A percentile compares a stretch with the other conserved stretches of the same genome.
phyloP scores from a whole-genome alignment of 2,113 vertebrate genomes.

The Perognathus longimembris region DNA sequence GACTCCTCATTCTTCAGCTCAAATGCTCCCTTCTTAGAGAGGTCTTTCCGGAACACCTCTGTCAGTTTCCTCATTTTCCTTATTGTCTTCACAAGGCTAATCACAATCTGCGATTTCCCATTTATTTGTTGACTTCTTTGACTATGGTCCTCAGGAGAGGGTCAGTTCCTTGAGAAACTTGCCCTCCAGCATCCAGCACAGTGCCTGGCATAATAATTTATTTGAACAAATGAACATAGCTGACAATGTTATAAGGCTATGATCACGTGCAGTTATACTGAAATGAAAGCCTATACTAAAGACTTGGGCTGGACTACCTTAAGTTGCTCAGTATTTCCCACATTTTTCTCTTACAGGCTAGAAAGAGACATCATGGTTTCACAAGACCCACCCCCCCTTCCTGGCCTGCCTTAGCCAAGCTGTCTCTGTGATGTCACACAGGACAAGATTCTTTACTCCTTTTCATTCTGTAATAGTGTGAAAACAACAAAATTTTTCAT shows the following conservation, averaged over 20 bases:
- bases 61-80: not conserved
- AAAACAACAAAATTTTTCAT: slow-evolving; percentile 31
- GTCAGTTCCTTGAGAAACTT: not conserved
- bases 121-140: slow-evolving; percentile 5
- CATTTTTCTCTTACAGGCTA: not conserved
- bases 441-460: slow-evolving; percentile 51
- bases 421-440: slow-evolving; percentile 69
- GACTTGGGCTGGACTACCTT: not conserved
- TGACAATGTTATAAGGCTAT: slow-evolving; percentile 1
- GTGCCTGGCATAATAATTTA: not conserved
- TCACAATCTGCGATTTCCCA: not conserved
- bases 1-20: not conserved
- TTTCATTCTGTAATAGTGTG: slow-evolving; percentile 54
- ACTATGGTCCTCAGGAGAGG: not conserved
- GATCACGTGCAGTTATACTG: not conserved
- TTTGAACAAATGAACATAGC: slow-evolving; percentile 32
- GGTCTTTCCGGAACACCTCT: not conserved
- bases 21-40: not conserved
- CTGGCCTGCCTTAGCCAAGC: not conserved
- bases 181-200: not conserved
- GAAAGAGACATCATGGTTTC: not conserved
- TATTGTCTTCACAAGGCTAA: not conserved
- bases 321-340: not conserved
- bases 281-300: not conserved
- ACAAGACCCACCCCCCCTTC: not conserved